Evolutionary conservation across 2,888 invertebrate genomes (phyloP).

Genomic region (Drosophila antonietae): DNA sequence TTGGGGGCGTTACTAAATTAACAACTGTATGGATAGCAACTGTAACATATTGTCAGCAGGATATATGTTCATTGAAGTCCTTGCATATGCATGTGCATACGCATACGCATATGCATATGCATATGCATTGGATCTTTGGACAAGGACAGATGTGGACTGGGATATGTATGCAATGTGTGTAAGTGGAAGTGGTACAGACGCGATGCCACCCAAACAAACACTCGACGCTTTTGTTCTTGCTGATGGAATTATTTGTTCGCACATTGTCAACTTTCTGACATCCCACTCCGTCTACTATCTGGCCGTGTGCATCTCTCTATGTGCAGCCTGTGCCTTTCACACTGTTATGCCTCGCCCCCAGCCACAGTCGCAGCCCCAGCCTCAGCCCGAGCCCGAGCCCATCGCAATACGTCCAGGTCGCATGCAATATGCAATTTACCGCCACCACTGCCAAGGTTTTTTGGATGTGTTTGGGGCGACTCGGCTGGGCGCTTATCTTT

Average conservation of each 20-base stretch:
- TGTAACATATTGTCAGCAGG: constrained; percentile 37
- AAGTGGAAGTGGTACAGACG: constrained; percentile 33
- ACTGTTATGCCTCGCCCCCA: constrained; percentile 23
- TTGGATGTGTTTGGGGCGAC: constrained; percentile 51
- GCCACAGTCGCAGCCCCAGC: too few relatives aligned
- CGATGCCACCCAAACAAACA: constrained; percentile 74
- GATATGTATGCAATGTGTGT: constrained; percentile 8
- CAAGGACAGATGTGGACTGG: constrained; percentile 19
- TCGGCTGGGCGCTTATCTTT: constrained; percentile 70
- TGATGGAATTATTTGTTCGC: constrained; percentile 84
- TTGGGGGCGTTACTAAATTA: constrained; percentile 56
- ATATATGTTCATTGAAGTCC: constrained; percentile 26
- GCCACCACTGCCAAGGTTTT: constrained; percentile 60
- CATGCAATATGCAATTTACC: constrained; percentile 75
- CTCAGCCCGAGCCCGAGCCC: too few relatives aligned
- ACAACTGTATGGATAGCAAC: constrained; percentile 49
- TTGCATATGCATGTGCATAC: constrained; percentile 31
- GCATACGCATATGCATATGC: constrained; percentile 30
- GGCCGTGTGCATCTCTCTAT: constrained; percentile 58
- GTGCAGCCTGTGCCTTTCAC: constrained; percentile 41
- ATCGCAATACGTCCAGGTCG: constrained; percentile 23
- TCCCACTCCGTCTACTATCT: constrained; percentile 49
- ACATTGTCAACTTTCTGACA: constrained; percentile 79
- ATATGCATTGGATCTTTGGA: constrained; percentile 47
- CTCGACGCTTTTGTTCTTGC: constrained; percentile 81